Conservation (phyloP, 2,113 vertebrate genomes). For the Takifugu flavidus region DNA sequence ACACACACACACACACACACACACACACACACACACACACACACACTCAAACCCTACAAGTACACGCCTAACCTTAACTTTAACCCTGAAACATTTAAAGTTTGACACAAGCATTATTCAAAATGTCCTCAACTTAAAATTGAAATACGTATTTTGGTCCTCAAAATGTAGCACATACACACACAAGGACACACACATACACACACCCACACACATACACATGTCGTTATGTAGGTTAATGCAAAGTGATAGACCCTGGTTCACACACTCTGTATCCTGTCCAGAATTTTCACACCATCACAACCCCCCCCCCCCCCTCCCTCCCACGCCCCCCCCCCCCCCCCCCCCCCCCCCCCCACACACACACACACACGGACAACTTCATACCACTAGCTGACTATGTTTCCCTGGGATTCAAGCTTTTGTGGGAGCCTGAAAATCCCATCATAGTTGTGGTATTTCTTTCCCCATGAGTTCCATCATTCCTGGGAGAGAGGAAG, state of each 20-base stretch:
- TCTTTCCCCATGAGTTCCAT: conserved; percentile 67
- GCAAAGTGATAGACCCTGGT: conserved; percentile 56
- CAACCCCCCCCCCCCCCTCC: not conserved
- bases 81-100: too few species aligned
- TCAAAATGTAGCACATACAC: too few species aligned
- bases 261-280: conserved; percentile 70
- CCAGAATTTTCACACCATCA: conserved; percentile 42
- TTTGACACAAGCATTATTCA: too few species aligned
- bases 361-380: conserved; percentile 42
- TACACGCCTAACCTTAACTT: too few species aligned
- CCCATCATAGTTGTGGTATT: conserved; percentile 69
- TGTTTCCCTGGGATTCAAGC: conserved; percentile 54
- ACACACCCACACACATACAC: conserved; percentile 2
- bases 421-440: conserved; percentile 78
- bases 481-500: conserved; percentile 59
- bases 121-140: conserved; percentile 22
- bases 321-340: too few species aligned
- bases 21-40: not conserved
- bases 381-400: conserved; percentile 45
- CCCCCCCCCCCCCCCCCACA: not conserved
- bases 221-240: conserved; percentile 52
- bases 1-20: not conserved
- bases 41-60: too few species aligned
- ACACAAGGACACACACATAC: not conserved
- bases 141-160: too few species aligned